These are phyloP conservation scores for Corynorhinus townsendii DNA, from an alignment of 2,113 vertebrate genomes.

Conservation along the genomic window DNA sequence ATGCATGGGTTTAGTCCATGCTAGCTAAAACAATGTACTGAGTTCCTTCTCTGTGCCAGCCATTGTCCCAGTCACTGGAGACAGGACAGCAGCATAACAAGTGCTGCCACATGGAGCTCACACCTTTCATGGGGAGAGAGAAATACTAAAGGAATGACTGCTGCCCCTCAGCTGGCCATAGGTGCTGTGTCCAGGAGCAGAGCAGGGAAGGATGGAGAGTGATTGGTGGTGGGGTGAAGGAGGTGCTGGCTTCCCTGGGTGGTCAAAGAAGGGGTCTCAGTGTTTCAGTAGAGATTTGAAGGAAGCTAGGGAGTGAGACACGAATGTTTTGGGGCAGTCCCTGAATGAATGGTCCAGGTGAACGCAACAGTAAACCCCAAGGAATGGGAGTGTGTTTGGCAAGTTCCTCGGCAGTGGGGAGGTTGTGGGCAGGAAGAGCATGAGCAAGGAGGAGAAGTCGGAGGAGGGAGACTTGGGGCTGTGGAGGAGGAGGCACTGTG, in stretches of 20 bases:
- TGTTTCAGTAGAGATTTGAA: not conserved
- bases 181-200: fast-evolving
- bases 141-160: not conserved
- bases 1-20: not conserved
- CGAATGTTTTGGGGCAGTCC: not conserved
- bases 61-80: not conserved
- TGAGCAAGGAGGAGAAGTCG: fast-evolving
- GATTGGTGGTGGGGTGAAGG: fast-evolving
- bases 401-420: fast-evolving
- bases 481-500: not conserved
- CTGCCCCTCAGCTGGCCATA: not conserved
- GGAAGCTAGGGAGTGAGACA: not conserved
- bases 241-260: too few relatives aligned
- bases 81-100: not conserved
- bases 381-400: too few relatives aligned
- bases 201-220: fast-evolving
- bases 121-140: not conserved
- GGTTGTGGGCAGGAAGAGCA: too few relatives aligned
- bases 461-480: fast-evolving
- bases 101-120: not conserved
- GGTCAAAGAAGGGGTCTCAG: not conserved
- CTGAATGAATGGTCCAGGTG: not conserved
- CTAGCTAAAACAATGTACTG: not conserved
- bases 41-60: not conserved
- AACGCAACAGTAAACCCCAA: not conserved